Base-by-base conservation (phyloP, 2,113 vertebrate species). In the Malurus cyaneus region DNA sequence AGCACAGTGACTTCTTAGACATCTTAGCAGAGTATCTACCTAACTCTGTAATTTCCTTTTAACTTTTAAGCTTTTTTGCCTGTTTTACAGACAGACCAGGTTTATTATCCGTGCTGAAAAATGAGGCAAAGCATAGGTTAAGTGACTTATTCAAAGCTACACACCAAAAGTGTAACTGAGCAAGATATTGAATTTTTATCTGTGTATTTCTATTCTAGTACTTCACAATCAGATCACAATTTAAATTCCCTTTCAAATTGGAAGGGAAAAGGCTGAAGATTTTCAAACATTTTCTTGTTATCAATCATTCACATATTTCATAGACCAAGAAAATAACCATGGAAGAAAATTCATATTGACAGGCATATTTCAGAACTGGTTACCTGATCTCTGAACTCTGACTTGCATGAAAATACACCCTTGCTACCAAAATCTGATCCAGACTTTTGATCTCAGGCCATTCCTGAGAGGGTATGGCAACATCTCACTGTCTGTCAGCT, bases 261-360 rank as follows among this genome's bases (percentile, higher is more conserved):
- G 62, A 88, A 78, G 29, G 83, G 76, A 93, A 87, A 80, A 81
- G 13, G 18, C 36, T 76, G 54, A 85, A 18, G n/a, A 61, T 44
- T 89, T 96, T 89, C 29, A 87, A 84, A 72, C 5, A 41, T 72
- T 88, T 92, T 92, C 57, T 72, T 89, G 72, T 82, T 87, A 72
- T 53, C 80, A 87, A 26, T 91, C 70, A 77, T 72, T 74, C 57
- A 44, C 20, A 1, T 86, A 74, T 89, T 87, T 87, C 53, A 21
- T 91, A 61, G 46, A 44, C 29, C 50, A 46, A 72, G 61, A 79
- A 92, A 92, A 80, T 72, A 80, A 53, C 20, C 7, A 26, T 67
- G 49, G 70, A 86, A 89, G 73, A 60, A 12, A 89, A 85, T 69
- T 88, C 59, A 89, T 69, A 79, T 53, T 52, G 41, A n/a, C 78